Evolutionary conservation across 2,113 vertebrate genomes (phyloP), one percentile per base, ranked within the genome.

Genomic region (Equus przewalskii): DNA sequence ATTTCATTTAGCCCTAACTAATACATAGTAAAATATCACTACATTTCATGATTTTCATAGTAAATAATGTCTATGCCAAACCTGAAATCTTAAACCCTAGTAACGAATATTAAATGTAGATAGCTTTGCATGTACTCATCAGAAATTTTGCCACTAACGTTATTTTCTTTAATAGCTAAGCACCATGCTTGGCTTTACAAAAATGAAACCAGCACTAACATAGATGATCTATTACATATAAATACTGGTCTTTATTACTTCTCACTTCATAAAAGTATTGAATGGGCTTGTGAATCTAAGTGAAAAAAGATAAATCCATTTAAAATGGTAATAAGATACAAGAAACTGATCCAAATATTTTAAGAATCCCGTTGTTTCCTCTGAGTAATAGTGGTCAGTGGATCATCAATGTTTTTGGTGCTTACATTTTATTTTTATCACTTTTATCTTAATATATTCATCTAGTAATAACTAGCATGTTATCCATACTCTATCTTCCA

Each of bases 151-250:
- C 16, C 19, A 76, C 7, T 86, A 54, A 56, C 19, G 83, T 24
- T 67, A 60, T 89, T 86, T 72, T 93, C 33, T 91, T 86, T 36
- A 72, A 88, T 93, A 82, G 33, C 15, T 72, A 94, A 91, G 18
- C 28, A 79, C 8, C 10, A 94, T 62, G 15, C 22, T 80, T 85
- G 12, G 15, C 73, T 94, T 78, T 96, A 78, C 9, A 64, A 92
- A 96, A 86, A 36, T 84, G 12, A 70, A 89, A 64, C 7, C 41
- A 8, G 3, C 36, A 73, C 41, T 92, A 76, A 33, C 33, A 1
- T 30, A 81, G 33, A 95, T 94, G 28, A 90, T 65, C 87, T 95
- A 62, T 44, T 75, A 8, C 9, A 58, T 78, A 82, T 78, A 70
- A 44, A 70, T 60, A 81, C 8, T 62, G 18, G 4, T 70, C n/a